Evolutionary conservation across 2,113 vertebrate species (phyloP).

Genomic region (Daubentonia madagascariensis): DNA sequence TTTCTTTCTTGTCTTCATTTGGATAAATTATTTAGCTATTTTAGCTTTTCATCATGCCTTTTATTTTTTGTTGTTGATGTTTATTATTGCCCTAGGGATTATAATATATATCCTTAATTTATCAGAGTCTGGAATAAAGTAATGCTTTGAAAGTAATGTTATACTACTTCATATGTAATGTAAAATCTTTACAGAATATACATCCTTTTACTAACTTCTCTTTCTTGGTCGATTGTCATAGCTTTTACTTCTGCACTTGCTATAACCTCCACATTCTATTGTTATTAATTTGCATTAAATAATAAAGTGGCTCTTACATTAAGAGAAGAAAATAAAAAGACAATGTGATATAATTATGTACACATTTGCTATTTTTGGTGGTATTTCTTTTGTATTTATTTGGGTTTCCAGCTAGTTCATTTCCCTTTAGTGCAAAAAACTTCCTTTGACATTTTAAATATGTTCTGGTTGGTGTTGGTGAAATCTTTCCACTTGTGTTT

Average conservation of each 20-base stretch:
- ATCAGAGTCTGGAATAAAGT: not conserved
- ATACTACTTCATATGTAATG: not conserved
- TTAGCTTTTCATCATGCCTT: not conserved
- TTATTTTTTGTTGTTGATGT: not conserved
- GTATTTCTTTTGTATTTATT: conserved; percentile 17
- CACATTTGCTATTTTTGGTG: not conserved
- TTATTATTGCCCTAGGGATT: not conserved
- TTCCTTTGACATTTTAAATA: not conserved
- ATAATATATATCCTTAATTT: not conserved
- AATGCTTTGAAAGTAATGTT: not conserved
- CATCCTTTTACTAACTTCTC: not conserved
- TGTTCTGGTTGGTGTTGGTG: not conserved
- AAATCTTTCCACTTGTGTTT: not conserved
- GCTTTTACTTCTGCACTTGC: not conserved
- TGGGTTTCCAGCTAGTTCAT: not conserved
- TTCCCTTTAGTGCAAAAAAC: not conserved
- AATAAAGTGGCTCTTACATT: not conserved
- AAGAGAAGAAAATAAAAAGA: not conserved
- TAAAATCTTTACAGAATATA: not conserved
- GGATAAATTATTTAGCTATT: not conserved
- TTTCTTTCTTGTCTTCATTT: not conserved
- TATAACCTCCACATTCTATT: not conserved
- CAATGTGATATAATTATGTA: not conserved
- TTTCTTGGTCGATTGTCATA: not conserved
- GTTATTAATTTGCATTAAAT: not conserved